Percentiles rank a stretch among this genome's conserved stretches.
phyloP scores from a whole-genome alignment of 1,140 invertebrate species.

The Araneus ventricosus region DNA sequence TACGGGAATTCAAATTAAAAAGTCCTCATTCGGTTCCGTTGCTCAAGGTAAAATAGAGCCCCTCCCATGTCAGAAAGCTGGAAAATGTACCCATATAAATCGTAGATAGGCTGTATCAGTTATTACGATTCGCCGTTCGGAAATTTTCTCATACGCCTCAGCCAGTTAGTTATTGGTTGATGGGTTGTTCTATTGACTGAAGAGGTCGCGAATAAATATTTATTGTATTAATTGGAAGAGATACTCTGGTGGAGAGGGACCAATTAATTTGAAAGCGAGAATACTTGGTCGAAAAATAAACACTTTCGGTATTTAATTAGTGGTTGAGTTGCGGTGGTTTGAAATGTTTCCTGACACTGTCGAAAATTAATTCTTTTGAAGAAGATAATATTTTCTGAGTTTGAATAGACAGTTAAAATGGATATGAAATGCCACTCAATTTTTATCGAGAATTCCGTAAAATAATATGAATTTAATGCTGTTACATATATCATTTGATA shows the following conservation, averaged over 20 bases:
- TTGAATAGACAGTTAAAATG: no score
- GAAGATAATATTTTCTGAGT: no score
- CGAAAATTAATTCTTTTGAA: no score
- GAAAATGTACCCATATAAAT: not conserved
- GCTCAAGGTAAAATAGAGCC: not conserved
- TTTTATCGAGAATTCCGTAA: no score
- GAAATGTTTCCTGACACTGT: no score
- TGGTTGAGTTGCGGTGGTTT: no score
- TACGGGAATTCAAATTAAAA: conserved; percentile 51
- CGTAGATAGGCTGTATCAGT: not conserved
- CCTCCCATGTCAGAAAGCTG: not conserved
- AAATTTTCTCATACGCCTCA: not conserved
- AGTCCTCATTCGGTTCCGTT: conserved; percentile 1
- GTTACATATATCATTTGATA: no score
- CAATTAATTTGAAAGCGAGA: not conserved
- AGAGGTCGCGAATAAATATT: not conserved
- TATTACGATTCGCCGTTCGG: not conserved
- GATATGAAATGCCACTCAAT: no score
- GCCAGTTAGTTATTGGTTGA: not conserved
- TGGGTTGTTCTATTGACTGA: not conserved
- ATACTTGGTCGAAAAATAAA: no score
- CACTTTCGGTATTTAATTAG: no score
- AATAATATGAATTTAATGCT: no score
- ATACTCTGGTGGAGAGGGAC: not conserved
- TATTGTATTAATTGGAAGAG: not conserved